Base-by-base conservation (phyloP, 1,140 invertebrate genomes). In the Bombus breviceps region DNA sequence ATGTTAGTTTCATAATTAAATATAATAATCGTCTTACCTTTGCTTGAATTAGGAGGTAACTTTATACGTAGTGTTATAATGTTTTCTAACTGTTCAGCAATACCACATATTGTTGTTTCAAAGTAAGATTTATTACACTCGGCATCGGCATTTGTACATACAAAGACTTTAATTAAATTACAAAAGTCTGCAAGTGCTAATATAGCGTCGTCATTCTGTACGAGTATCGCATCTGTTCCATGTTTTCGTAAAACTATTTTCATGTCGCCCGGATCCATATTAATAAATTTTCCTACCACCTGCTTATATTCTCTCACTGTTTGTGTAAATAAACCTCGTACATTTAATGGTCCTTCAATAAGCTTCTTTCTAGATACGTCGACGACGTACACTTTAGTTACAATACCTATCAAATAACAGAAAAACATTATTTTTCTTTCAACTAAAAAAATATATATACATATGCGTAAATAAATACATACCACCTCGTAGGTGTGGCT, bases 381-480 rank as follows among this genome's bases (percentile, higher is more conserved):
- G 74, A 97, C 95, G 41, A 96, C 91, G 93, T 96, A 97, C 9
- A 97, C 96, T 94, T 96, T 97, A 86, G 97, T 96, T 66, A 96
- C 96, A 25, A 97, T 93, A 88, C 95, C 96, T 96, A 66, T n/a
- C 28, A 28, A 80, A 43, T 13, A n/a, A 18, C 72, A 10, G 64
- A 10, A 64, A 57, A 76, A n/a, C 57, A 66, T n/a, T 59, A 79
- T n/a, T 72, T 62, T 68, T 83, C 34, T 41, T 68, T 22, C 64
- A 39, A 47, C 64, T 32, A 53, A 1, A 4, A 28, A 47, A 6
- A 71, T 9, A 39, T 25, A 75, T 1, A 0, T 22, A 18, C 9
- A 6, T 39, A n/a, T 9, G 9, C 37, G 25, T 6, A 57, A 59
- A 43, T 8, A 59, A 43, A 39, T 84, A 88, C 86, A 66, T 53